Evolutionary conservation across 1,140 invertebrate genomes (phyloP).

Genomic region (Lanistes nyassanus): DNA sequence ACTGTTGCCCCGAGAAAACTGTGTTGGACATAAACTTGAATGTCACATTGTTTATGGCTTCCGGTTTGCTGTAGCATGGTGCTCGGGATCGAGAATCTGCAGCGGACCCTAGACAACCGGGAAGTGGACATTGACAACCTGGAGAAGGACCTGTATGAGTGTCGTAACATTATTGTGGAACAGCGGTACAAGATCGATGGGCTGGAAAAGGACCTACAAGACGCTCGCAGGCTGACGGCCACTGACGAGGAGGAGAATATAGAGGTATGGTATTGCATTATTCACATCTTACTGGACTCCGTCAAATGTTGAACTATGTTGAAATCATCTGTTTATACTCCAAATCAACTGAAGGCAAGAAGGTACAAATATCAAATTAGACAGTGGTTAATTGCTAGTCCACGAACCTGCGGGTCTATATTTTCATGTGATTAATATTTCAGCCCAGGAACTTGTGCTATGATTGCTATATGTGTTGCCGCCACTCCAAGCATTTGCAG

Average conservation of each 20-base stretch:
- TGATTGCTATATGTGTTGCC: too few relatives aligned
- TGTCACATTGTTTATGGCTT: not conserved
- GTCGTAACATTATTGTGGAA: conserved; percentile 28
- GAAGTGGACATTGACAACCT: conserved; percentile 40
- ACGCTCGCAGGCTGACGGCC: not conserved
- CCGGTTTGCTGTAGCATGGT: conserved; percentile 25
- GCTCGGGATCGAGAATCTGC: conserved; percentile 34
- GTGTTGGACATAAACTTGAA: not conserved
- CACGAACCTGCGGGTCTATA: too few relatives aligned
- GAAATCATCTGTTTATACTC: not conserved
- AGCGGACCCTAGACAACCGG: conserved; percentile 38
- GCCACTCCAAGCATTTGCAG: too few relatives aligned
- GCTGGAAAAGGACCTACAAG: conserved; percentile 22
- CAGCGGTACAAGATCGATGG: conserved; percentile 25
- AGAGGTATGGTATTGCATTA: conserved; percentile 1
- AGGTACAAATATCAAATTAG: too few relatives aligned
- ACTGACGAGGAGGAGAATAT: conserved; percentile 9
- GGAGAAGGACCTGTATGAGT: conserved; percentile 38
- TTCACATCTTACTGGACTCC: too few relatives aligned
- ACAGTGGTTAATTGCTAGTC: too few relatives aligned
- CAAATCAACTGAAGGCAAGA: not conserved
- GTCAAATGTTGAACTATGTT: too few relatives aligned
- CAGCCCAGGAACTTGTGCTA: too few relatives aligned
- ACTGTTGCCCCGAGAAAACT: not conserved
- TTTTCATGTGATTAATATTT: too few relatives aligned